Evolutionary conservation across 1,140 invertebrate species (phyloP), one percentile per base, ranked within the genome.

Genomic region (Protaetia brevitarsis): DNA sequence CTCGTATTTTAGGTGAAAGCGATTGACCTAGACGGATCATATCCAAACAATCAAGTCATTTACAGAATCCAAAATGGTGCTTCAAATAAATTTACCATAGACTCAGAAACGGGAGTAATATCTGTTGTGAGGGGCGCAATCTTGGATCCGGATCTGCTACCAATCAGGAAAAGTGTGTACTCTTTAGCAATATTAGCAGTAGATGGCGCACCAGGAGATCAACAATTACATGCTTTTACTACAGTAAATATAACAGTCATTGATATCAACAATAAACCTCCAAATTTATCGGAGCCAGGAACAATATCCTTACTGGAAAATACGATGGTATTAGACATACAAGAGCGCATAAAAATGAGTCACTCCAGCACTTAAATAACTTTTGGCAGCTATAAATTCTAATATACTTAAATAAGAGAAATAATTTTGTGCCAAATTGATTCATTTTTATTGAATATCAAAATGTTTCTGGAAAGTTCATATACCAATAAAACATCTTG

Each of bases 221-320:
- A 91, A 26, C 89, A 92, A 74, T 77, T 87, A 10, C 87, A 86
- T 45, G 85, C 86, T 1, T 81, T 86, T 2, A 88, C 89, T 6
- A 81, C 87, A 0, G 91, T 96, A 0, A 92, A 94, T 72, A 92
- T 97, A 5, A 88, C 87, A 0, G 91, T 97, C 64, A 84, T 89
- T 8, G 94, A 96, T 79, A 92, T 96, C 0, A 97, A 97, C 74
- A 96, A 97, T 74, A 96, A 97, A 76, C 83, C 86, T 0, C 94
- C 94, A 0, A 78, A 87, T 6, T 86, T 96, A 37, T 71, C 82
- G 0, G 87, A 92, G 59, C 86, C 89, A 0, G 88, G 85, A 1
- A 82, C 83, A 0, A 80, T 95, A 45, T 78, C 79, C 7, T 82
- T 94, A 4, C 80, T 80, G 67, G 93, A 95, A 81, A 93, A 95